Conservation (phyloP, 2,113 vertebrate species). For the Bostrychus sinensis region DNA sequence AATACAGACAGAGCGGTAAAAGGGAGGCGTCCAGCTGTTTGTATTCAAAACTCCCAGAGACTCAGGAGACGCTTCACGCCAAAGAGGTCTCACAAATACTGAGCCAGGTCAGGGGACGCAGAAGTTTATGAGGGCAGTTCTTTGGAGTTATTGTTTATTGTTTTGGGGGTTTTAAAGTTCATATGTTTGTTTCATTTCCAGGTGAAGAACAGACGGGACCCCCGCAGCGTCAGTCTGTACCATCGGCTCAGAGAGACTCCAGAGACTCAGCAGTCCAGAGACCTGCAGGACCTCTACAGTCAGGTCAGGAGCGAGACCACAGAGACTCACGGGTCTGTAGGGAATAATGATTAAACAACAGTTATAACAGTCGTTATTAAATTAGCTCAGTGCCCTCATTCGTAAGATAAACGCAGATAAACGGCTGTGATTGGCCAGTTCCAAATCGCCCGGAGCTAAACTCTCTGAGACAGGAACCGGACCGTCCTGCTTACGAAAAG, state of each 20-base stretch:
- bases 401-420: too few relatives aligned
- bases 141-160: too few relatives aligned
- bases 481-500: too few relatives aligned
- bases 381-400: too few relatives aligned
- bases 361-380: too few relatives aligned
- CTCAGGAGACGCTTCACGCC: constrained; percentile 62
- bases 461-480: too few relatives aligned
- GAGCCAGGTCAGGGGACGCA: constrained; percentile 60
- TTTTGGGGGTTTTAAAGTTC: not conserved
- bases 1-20: constrained; percentile 84
- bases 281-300: constrained; percentile 49
- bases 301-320: constrained; percentile 47
- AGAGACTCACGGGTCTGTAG: too few relatives aligned
- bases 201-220: constrained; percentile 63
- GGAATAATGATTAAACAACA: too few relatives aligned
- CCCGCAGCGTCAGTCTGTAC: constrained; percentile 43
- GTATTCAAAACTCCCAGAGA: constrained; percentile 88
- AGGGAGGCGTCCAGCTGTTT: constrained; percentile 78
- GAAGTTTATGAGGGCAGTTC: too few relatives aligned
- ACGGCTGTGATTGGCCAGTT: too few relatives aligned
- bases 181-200: constrained; percentile 33
- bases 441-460: too few relatives aligned
- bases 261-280: constrained; percentile 58
- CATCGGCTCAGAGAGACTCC: constrained; percentile 63
- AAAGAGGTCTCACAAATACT: constrained; percentile 55